Evolutionary conservation across 1,140 invertebrate genomes (phyloP), one percentile per base, ranked within the genome.

Genomic region (Drosophila tristis): DNA sequence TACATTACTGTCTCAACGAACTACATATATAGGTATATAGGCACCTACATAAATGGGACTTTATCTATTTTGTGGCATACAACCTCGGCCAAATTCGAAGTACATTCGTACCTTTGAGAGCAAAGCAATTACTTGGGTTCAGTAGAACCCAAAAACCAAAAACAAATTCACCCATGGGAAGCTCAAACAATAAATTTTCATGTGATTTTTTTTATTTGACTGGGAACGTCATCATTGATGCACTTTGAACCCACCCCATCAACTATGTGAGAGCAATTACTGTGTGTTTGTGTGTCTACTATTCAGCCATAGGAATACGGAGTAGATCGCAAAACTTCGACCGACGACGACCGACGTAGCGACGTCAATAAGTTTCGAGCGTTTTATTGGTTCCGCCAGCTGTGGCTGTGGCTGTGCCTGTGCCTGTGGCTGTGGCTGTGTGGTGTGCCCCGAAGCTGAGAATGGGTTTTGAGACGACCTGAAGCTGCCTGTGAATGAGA

Each of bases 161-260:
- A 42, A 6, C 20, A 55, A 42, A 57, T 23, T 26, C 42, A 45
- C 9, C 9, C 29, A 23, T 31, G 35, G 26, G 26, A 39, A 39
- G 35, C 29, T 29, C 25, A 15, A 60, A 26, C 39, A 71, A 72
- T 71, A 16, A 42, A 20, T 16, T 71, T 70, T 60, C 23, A 48
- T 72, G 54, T 74, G 59, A 56, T 80, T 66, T 78, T 11, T 35
- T 3, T 59, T 55, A 71, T 79, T 74, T 72, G 49, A 48, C 58
- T 65, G 29, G 26, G 44, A 74, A 75, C 78, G 78, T 85, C 66
- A 78, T 67, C 72, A 75, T 68, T 73, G 59, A 42, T 81, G 78
- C 78, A 80, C 81, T 85, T 85, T 85, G 81, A 85, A 85, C 81
- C 72, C 25, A 57, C 51, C 64, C 44, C 39, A 45, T 57, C 16